Base-by-base conservation (phyloP, 2,797 vertebrate species). In the Chloroceryle inda region DNA sequence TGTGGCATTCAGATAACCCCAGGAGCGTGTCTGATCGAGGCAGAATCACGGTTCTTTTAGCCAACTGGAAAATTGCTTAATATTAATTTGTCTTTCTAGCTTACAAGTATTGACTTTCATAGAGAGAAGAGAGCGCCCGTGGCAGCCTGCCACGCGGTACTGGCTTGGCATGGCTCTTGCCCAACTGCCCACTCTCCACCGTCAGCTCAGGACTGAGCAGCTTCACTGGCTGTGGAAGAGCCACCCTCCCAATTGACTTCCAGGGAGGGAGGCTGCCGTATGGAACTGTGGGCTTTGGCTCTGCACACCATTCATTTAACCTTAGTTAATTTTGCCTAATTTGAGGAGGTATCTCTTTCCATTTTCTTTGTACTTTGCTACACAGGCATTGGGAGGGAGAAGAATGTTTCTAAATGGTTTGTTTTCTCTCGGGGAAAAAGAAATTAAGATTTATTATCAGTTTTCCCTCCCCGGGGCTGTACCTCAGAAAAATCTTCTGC, bases 331-430 rank as follows among this genome's bases (percentile, higher is more conserved):
- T 91, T 56, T 63, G 68, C 42, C 61, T 72, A 11, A 89, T 77
- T 74, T 68, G 58, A 71, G 50, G 55, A 80, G 3, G 2, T 50
- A 27, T 85, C 75, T 89, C 67, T 67, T 40, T 81, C 79, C 31
- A 15, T 92, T 95, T 80, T 83, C 64, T 89, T 83, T 92, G 50
- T 56, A 23, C 50, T 49, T 44, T 35, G 53, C 68, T 74, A 11
- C 64, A 62, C 49, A 78, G 77, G 40, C 19, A 9, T 7, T 11
- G 37, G 24, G 49, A 92, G 58, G 68, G 50, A 58, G 56, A 49
- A 89, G 58, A 83, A 64, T 61, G 89, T 79, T 67, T 93, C 61
- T 55, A 11, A 78, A 72, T 47, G n/a, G 72, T 76, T 96, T 95
- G 14, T 9, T 79, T 91, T 69, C 74, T 69, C 82, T 75, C 62